A percentile compares a stretch with the other conserved stretches of the same genome.
Conservation (phyloP, 2,888 invertebrate species). For the Leucophenga montana region DNA sequence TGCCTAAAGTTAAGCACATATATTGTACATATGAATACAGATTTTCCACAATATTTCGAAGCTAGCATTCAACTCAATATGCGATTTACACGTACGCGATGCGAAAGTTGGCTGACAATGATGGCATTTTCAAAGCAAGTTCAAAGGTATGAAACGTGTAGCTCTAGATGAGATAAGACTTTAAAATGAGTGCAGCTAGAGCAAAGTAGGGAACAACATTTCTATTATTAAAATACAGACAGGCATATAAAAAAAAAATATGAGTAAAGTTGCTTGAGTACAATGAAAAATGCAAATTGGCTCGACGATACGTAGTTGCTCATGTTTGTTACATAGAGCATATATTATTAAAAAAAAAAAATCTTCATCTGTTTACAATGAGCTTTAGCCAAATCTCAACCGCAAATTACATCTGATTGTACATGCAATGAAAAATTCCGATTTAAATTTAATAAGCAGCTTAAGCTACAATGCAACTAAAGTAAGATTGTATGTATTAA, state of each 20-base stretch:
- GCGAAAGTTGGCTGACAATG: slow-evolving; percentile 45
- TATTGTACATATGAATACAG: neutral
- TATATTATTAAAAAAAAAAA: neutral
- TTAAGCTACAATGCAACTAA: neutral
- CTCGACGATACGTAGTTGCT: neutral
- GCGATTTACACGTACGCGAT: slow-evolving; percentile 44
- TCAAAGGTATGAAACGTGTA: too few relatives aligned
- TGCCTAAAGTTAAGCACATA: neutral
- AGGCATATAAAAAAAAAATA: too few relatives aligned
- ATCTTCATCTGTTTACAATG: neutral
- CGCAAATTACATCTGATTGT: neutral
- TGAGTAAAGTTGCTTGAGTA: neutral
- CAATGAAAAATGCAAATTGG: slow-evolving; percentile 14
- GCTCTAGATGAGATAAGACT: too few relatives aligned
- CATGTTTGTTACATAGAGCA: neutral
- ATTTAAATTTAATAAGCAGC: neutral
- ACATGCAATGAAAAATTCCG: neutral
- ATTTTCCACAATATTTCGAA: neutral
- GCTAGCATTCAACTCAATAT: slow-evolving; percentile 27
- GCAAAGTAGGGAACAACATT: neutral
- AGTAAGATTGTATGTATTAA: neutral
- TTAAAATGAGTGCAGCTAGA: too few relatives aligned
- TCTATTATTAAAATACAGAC: neutral
- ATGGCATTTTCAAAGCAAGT: slow-evolving; percentile 3
- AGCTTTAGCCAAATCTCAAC: neutral